Evolutionary conservation across 2,113 vertebrate species (phyloP).

Genomic region (Zosterops japonicus): DNA sequence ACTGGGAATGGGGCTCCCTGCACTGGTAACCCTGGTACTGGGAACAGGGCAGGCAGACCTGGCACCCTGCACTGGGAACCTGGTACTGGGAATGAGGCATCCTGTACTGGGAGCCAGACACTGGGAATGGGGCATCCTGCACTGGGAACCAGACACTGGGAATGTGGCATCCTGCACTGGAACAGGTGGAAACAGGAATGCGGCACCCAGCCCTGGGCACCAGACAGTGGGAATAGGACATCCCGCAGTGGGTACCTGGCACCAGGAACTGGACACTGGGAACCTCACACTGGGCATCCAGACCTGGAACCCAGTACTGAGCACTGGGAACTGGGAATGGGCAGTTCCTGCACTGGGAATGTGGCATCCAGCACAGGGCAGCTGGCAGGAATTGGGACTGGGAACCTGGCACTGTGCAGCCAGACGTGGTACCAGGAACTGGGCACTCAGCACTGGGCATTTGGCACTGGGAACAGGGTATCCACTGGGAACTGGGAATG

Average conservation of each 20-base stretch:
- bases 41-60: neutral
- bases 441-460: neutral
- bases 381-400: neutral
- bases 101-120: too few relatives aligned
- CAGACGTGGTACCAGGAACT: fast-evolving
- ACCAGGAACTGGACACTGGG: neutral
- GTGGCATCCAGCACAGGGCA: neutral
- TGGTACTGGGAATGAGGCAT: too few relatives aligned
- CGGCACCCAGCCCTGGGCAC: neutral
- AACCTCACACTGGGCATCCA: neutral
- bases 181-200: neutral
- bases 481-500: neutral
- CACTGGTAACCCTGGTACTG: neutral
- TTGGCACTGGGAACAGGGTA: neutral
- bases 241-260: neutral
- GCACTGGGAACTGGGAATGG: neutral
- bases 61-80: neutral
- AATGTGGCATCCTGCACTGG: neutral
- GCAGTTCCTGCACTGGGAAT: neutral
- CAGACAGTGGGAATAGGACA: neutral
- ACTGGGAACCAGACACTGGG: fast-evolving
- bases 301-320: neutral
- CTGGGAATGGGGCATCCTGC: too few relatives aligned
- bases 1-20: neutral
- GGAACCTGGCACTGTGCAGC: neutral